Conservation (phyloP, 2,888 invertebrate genomes). For the Caenorhabditis becei region DNA sequence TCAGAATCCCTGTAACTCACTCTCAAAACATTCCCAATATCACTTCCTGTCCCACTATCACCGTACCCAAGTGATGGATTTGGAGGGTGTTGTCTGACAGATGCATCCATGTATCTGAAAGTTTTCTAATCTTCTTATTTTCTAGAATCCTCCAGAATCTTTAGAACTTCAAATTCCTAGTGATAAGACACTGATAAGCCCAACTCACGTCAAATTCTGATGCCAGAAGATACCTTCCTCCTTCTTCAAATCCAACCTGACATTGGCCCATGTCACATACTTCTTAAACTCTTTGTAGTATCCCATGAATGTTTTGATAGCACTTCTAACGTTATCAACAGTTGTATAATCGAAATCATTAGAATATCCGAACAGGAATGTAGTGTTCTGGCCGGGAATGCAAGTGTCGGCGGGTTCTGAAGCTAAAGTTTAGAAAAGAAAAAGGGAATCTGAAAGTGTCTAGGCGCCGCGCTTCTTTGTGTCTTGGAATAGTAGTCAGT, state of each 20-base stretch:
- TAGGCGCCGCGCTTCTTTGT: no score
- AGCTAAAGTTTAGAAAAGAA: no score
- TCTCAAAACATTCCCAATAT: not conserved
- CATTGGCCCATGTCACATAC: not conserved
- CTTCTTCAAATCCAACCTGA: not conserved
- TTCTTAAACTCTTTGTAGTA: not conserved
- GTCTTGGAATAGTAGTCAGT: no score
- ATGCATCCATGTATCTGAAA: not conserved
- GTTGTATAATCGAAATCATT: not conserved
- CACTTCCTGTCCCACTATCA: not conserved
- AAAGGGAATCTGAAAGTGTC: no score
- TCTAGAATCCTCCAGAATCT: no score
- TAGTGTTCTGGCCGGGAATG: not conserved
- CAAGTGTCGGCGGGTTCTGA: no score
- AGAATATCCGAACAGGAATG: not conserved
- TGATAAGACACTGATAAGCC: no score
- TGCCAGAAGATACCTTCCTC: not conserved
- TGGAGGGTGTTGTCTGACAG: not conserved
- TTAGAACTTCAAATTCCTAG: no score
- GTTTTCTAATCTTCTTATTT: no score
- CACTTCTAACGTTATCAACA: not conserved
- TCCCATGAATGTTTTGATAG: not conserved
- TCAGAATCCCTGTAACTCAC: not conserved
- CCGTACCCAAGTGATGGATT: not conserved
- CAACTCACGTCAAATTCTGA: not conserved